phyloP scores from a whole-genome alignment of 1,140 invertebrate genomes.

The Odontomachus brunneus region DNA sequence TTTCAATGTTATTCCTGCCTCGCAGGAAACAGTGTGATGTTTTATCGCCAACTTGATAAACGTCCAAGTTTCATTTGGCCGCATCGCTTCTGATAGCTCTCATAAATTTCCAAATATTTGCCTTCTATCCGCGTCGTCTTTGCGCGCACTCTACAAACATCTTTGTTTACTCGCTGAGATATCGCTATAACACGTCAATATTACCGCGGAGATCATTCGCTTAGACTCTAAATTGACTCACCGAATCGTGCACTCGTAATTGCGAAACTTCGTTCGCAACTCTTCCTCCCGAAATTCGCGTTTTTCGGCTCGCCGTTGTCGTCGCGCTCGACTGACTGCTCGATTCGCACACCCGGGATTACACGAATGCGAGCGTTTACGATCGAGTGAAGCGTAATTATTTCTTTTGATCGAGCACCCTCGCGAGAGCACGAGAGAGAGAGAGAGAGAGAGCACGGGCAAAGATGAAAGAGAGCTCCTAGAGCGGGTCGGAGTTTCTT shows the following conservation, averaged over 20 bases:
- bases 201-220: not conserved
- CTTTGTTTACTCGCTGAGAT: conserved; percentile 14
- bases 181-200: conserved; percentile 6
- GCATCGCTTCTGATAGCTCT: conserved; percentile 18
- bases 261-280: not conserved
- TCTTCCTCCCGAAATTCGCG: not conserved
- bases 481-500: conserved; percentile 14
- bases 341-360: not conserved
- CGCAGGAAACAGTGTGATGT: conserved; percentile 15
- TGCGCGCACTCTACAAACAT: conserved; percentile 20
- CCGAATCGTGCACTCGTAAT: not conserved
- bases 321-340: not conserved
- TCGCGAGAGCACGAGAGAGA: not conserved
- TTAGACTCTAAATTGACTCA: conserved; percentile 1
- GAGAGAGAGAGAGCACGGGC: not conserved
- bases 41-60: conserved; percentile 33
- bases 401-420: conserved; percentile 15
- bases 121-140: not conserved
- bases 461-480: conserved; percentile 3
- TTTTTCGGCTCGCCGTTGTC: not conserved
- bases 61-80: conserved; percentile 48
- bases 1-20: conserved; percentile 49
- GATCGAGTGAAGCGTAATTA: conserved; percentile 12
- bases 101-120: conserved; percentile 46
- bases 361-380: not conserved